A percentile compares a stretch with the other conserved stretches of the same genome.
Conservation (phyloP, 2,797 vertebrate genomes). For the Alcedo atthis region DNA sequence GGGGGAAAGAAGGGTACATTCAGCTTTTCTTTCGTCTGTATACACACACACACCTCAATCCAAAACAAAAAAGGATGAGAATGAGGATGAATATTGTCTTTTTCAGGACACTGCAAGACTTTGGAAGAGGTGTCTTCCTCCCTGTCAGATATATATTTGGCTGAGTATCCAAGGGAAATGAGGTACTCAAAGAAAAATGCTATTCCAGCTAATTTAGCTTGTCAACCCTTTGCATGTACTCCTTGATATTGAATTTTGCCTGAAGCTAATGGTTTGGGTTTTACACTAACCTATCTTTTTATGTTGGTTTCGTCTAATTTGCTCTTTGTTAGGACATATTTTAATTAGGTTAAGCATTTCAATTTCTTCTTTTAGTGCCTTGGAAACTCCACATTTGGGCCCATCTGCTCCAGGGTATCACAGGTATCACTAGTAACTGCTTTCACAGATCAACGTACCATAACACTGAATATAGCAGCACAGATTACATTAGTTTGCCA, state of each 20-base stretch:
- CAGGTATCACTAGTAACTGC: neutral
- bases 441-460: neutral
- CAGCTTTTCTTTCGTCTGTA: neutral
- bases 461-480: neutral
- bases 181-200: neutral
- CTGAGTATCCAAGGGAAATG: neutral
- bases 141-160: neutral
- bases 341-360: constrained; percentile 17
- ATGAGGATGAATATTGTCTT: neutral
- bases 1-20: neutral
- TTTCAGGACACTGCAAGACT: neutral
- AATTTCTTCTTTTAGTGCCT: constrained; percentile 7
- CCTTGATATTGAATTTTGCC: neutral
- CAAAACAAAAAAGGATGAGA: neutral
- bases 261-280: neutral
- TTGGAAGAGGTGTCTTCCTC: neutral
- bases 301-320: neutral
- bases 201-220: neutral
- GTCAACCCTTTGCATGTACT: neutral
- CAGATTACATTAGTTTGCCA: constrained; percentile 30
- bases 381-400: neutral
- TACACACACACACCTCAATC: neutral
- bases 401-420: constrained; percentile 12
- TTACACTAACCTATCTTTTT: neutral
- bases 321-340: neutral